Evolutionary conservation across 2,888 invertebrate species (phyloP), one percentile per base, ranked within the genome.

Genomic region (Epicampocera succincta): DNA sequence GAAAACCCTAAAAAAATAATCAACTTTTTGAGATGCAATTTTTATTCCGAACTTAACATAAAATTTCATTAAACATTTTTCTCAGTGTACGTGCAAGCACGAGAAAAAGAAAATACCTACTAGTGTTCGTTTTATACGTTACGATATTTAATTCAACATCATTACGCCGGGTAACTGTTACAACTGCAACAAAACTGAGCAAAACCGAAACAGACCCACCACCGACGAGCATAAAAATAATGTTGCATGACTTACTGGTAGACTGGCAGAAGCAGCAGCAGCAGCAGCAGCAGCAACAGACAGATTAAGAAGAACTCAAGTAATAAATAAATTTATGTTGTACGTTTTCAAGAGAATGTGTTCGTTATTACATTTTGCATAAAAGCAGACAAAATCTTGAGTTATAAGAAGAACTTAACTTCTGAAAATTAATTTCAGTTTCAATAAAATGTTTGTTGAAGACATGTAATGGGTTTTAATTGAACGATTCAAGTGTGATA

Each of bases 131-230:
- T 56, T 19, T 9, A 48, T 46, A 48, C 17, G 69, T 65, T 71
- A 46, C 25, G 65, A 65, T 71, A 75, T 42, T 61, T 61, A 75
- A 65, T 65, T 71, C 58, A 63, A 80, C 71, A 75, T 80, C 71
- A 66, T 46, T 61, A 80, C 46, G 52, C 50, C 48, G 60, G 48
- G 33, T 46, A 72, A 80, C 71, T 72, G 58, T 66, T 76, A 29
- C 48, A 75, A 60, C 11, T 33, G 33, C 33, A 9, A 40, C 44
- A 60, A 15, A 48, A 72, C 15, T 33, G 21, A 25, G n/a, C 42
- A 21, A 17, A 44, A 6, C 1, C 42, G 33, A 46, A 42, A 60
- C 21, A 60, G 25, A 61, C 29, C 42, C n/a, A n/a, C n/a, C 33
- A 21, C 42, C 29, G 38, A 69, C 21, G 17, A 38, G 17, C 52